Base-by-base conservation (phyloP, 2,113 vertebrate genomes). In the Budorcas taxicolor region DNA sequence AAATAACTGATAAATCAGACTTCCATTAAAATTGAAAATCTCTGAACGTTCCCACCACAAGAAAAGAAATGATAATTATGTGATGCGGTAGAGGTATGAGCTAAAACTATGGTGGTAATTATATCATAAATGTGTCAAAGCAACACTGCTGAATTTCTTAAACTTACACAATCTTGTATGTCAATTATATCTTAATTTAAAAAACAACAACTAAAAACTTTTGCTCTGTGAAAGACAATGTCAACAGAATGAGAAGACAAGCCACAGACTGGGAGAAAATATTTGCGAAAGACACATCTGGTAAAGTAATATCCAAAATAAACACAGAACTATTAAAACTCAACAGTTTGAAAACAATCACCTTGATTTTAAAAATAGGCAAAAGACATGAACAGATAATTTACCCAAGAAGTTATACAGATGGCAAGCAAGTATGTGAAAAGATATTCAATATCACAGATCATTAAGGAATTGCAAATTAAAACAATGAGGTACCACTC, bases 1-100 rank as follows among this genome's bases (percentile, higher is more conserved):
- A 96, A 96, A 83, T 95, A 57, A 45, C 13, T 74, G 57, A 91
- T 80, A 93, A 91, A 17, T 58, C 82, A 5, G 23, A 83, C 14
- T 91, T 95, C 21, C 17, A 94, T 36, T 92, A 92, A 90, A 91
- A 82, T 50, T 58, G 71, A 93, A 89, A 95, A 88, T 45, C 40
- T 94, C 43, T 62, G 53, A 84, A 50, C 45, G 21, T 45, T 53
- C n/a, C 85, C 6, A 78, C 12, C n/a, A 78, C 47, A 53, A 74
- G 57, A 62, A 62, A 96, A 89, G 55, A 58, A 90, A 64, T 57
- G 60, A 71, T 86, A 90, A 80, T 64, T 85, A 78, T 55, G 25
- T 94, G 29, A 83, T 12, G 13, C 36, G 27, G 40, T 14, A 52
- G 23, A 83, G 17, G 31, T 93, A 23, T 74, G 90, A 57, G 36